Evolutionary conservation across 2,888 invertebrate genomes (phyloP).

Genomic region (Dryobotodes eremita): DNA sequence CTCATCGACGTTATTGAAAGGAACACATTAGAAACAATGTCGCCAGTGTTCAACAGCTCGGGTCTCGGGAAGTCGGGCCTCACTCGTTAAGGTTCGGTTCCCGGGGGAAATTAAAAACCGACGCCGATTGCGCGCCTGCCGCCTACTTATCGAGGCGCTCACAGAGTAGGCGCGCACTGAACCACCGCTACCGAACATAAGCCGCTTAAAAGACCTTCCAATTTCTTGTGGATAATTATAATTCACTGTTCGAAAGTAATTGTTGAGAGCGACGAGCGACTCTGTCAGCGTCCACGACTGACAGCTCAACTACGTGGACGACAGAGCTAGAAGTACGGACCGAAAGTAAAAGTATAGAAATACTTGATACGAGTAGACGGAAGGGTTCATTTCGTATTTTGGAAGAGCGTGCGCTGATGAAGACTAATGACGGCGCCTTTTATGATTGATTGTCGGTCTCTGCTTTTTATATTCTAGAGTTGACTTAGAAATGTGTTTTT

Average conservation of each 20-base stretch:
- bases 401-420: conserved; percentile 55
- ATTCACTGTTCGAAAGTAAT: conserved; percentile 53
- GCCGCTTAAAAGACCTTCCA: conserved; percentile 66
- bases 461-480: conserved; percentile 6
- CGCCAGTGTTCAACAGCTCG: conserved; percentile 60
- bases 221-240: conserved; percentile 61
- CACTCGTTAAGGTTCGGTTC: conserved; percentile 68
- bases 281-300: conserved; percentile 1
- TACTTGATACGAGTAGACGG: conserved; percentile 44
- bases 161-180: conserved; percentile 47
- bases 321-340: conserved; percentile 2
- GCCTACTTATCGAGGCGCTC: conserved; percentile 70
- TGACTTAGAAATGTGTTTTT: conserved; percentile 38
- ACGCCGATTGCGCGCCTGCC: conserved; percentile 65
- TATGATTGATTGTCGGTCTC: conserved; percentile 58
- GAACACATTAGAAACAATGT: conserved; percentile 71
- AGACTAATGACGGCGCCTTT: conserved; percentile 59
- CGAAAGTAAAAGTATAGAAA: conserved; percentile 5
- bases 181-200: conserved; percentile 56
- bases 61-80: conserved; percentile 52
- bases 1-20: conserved; percentile 66
- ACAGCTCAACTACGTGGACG: conserved; percentile 3
- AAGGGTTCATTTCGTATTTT: conserved; percentile 50
- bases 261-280: conserved; percentile 24
- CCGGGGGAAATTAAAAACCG: conserved; percentile 75